Base-by-base conservation (phyloP, 2,797 vertebrate species). In the Saguinus oedipus region DNA sequence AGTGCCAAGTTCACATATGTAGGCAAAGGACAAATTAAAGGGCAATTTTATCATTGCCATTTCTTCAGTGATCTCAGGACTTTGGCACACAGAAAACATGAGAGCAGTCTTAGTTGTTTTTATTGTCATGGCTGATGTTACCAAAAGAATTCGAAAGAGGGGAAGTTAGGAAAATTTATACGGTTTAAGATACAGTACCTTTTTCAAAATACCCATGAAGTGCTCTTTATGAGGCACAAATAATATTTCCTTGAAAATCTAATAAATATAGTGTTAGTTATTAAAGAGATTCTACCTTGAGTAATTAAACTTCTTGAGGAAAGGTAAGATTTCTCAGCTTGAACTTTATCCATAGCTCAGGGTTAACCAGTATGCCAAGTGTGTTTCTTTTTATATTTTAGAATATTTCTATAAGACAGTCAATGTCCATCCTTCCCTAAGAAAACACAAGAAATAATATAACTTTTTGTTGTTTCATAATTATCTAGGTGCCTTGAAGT, bases 391-490 rank as follows among this genome's bases (percentile, higher is more conserved):
- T 27, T 10, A 57, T 55, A n/a, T n/a, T 95, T 80, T 39, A 87
- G 68, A 80, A 81, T 64, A 81, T 46, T 87, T 26, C n/a, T 64
- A 26, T 80, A 50, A 95, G 79, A n/a, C 14, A 55, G 1, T 72
- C 30, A 4, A 20, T 72, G 44, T 26, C 36, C 12, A 88, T 42
- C 17, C 19, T 27, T 92, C 30, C 42, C 26, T 61, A 27, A 93
- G 80, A 95, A 96, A 95, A 81, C 59, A 44, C 36, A 55, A 75
- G 20, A 92, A 92, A 81, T 42, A 78, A 89, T 4, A 53, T 76
- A 72, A 81, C 59, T 9, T 83, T 61, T 82, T 39, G 44, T 15
- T 7, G 24, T 59, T 93, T 90, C 44, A 27, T 4, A 95, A 57
- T 86, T 74, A 85, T 42, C 50, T 55, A 48, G 33, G 8, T n/a